Evolutionary conservation across 2,797 vertebrate genomes (phyloP).

Genomic region (Sternotherus odoratus): DNA sequence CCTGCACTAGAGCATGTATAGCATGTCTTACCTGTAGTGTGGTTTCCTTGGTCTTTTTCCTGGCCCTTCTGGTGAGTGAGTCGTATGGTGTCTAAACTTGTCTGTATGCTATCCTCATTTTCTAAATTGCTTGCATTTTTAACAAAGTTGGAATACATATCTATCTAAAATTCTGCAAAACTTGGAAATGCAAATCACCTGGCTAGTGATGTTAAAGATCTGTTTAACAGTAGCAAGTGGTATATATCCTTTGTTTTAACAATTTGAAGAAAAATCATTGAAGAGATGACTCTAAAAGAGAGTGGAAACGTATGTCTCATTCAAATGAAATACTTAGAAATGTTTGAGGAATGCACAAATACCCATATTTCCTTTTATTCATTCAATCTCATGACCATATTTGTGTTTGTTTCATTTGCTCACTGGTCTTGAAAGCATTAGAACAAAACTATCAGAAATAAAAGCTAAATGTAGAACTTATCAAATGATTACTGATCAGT

Average conservation of each 20-base stretch:
- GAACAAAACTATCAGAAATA: slow-evolving; percentile 15
- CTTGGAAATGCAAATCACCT: slow-evolving; percentile 6
- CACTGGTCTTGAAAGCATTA: slow-evolving; percentile 67
- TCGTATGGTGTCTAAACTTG: neutral
- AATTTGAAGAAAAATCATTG: slow-evolving; percentile 57
- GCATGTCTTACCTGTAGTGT: neutral
- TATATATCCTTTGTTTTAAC: slow-evolving; percentile 31
- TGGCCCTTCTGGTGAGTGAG: neutral
- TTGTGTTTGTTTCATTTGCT: slow-evolving; percentile 64
- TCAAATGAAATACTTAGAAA: slow-evolving; percentile 73
- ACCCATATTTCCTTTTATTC: too few relatives aligned
- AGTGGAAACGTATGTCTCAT: slow-evolving; percentile 56
- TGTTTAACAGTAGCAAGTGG: slow-evolving; percentile 19
- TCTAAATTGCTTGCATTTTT: neutral
- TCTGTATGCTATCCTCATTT: neutral
- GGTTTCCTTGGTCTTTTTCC: neutral
- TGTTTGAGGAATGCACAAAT: slow-evolving; percentile 73
- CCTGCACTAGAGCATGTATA: neutral
- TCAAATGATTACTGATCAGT: neutral
- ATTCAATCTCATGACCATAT: slow-evolving; percentile 58
- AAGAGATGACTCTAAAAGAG: slow-evolving; percentile 64
- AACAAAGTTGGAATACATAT: slow-evolving; percentile 31
- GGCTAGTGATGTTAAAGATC: slow-evolving; percentile 26
- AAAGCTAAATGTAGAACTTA: neutral
- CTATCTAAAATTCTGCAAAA: slow-evolving; percentile 30